Base-by-base conservation (phyloP, 2,113 vertebrate species). In the Syngnathus floridae region DNA sequence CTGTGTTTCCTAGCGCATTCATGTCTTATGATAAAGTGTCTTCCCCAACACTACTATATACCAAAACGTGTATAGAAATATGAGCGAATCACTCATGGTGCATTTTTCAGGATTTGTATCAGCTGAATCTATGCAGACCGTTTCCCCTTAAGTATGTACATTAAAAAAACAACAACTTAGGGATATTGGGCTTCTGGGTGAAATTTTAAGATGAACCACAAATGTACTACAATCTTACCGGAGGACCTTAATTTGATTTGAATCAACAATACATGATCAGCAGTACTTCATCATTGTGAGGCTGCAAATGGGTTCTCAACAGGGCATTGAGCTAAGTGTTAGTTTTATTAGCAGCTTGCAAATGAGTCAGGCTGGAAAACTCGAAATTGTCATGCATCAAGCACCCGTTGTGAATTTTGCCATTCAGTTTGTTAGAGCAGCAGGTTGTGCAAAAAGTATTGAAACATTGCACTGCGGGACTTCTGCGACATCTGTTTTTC, bases 1-100 rank as follows among this genome's bases (percentile, higher is more conserved):
- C 75, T 70, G 54, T 79, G 72, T 72, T 79, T 68, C 67, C 37
- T 73, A 70, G 66, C 73, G 67, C 77, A 68, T 82, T 84, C 19
- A 79, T 68, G 78, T 85, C 80, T 84, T 84, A 84, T 80, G 65
- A 82, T 77, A 71, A 72, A 55, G 65, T 82, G 73, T 79, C 60
- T 76, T 78, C 71, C 72, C 69, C 40, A 41, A 37, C 55, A 72
- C 45, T 70, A 22, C 52, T 51, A 17, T 74, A 69, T 74, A 73
- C 37, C 45, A 63, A 65, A 75, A 64, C 56, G 31, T 66, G 11
- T 37, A 58, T 22, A 26, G 26, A 31, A 36, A 57, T 19, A 67
- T 52, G 52, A 70, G 62, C 69, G 49, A 70, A 62, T 72, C 49
- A 59, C 62, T 66, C 45, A 71, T 69, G 60, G 72, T 79, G 64